phyloP scores from a whole-genome alignment of 1,140 invertebrate genomes.

The Diachasmimorpha longicaudata region DNA sequence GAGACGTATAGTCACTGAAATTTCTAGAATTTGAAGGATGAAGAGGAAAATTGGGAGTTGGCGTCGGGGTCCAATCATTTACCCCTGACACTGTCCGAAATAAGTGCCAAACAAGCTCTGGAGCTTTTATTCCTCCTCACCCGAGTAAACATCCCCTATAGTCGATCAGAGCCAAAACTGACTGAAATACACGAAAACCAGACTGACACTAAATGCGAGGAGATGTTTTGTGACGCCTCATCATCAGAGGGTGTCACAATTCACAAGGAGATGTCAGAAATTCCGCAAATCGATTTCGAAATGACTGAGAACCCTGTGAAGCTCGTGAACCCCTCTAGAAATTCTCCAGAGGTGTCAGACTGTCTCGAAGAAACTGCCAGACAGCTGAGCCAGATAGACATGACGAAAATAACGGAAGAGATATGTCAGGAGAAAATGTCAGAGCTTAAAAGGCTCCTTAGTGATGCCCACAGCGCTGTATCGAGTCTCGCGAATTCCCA shows the following conservation, averaged over 20 bases:
- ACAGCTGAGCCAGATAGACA: constrained; percentile 5
- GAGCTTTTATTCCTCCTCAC: constrained; percentile 48
- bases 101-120: constrained; percentile 47
- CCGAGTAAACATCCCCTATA: constrained; percentile 20
- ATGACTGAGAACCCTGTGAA: not conserved
- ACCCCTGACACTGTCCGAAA: constrained; percentile 35
- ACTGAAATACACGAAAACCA: not conserved
- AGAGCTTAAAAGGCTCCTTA: constrained; percentile 47
- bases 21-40: constrained; percentile 50
- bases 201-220: not conserved
- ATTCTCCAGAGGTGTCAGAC: not conserved
- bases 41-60: constrained; percentile 37
- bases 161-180: not conserved
- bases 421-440: constrained; percentile 47
- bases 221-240: not conserved
- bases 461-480: constrained; percentile 43
- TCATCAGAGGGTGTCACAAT: not conserved
- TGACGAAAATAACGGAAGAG: constrained; percentile 35
- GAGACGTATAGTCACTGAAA: constrained; percentile 9
- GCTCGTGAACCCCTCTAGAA: not conserved
- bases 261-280: not conserved
- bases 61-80: constrained; percentile 31
- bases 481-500: constrained; percentile 42
- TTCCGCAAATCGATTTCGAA: not conserved
- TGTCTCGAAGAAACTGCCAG: not conserved